Base-by-base conservation (phyloP, 2,888 invertebrate species). In the Isotomurus palustris region DNA sequence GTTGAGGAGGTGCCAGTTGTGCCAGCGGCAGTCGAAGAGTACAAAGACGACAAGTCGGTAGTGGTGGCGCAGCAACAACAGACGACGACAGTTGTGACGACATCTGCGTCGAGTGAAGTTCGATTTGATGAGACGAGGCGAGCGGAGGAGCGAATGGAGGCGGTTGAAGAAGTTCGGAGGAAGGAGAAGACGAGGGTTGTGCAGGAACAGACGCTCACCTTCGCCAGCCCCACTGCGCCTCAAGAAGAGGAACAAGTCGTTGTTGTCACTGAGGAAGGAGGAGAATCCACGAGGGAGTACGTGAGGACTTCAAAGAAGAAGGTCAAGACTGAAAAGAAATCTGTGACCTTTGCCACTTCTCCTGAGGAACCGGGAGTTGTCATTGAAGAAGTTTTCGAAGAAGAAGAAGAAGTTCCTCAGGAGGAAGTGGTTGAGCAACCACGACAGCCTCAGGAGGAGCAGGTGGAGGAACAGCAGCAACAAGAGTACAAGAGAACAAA, bases 401-500 rank as follows among this genome's bases (percentile, higher is more conserved):
- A n/a, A n/a, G n/a, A n/a, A n/a, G n/a, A n/a, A n/a, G n/a, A n/a
- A n/a, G n/a, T n/a, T n/a, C n/a, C n/a, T n/a, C n/a, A n/a, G n/a
- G n/a, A n/a, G n/a, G n/a, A n/a, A n/a, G n/a, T n/a, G n/a, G 22
- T 2, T n/a, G 8, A 14, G 22, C 47, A 24, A 28, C 22, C n/a
- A 53, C 56, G 19, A 22, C 54, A 1, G 56, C 58, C 8, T 14
- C 32, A 32, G 14, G n/a, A n/a, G n/a, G n/a, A n/a, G n/a, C n/a
- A n/a, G n/a, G n/a, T n/a, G 14, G 32, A 10, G 32, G 8, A 32
- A 14, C 32, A 27, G 62, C 40, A 10, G 6, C 14, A 40, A 17
- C 12, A 10, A n/a, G 53, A 32, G 53, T 66, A 48, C 32, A 61
- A 49, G 63, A 58, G 58, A 14, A 36, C 54, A 72, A 80, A 56